These are phyloP conservation scores for Endomychus coccineus DNA, from an alignment of 2,888 invertebrate species.

Conservation along the genomic window DNA sequence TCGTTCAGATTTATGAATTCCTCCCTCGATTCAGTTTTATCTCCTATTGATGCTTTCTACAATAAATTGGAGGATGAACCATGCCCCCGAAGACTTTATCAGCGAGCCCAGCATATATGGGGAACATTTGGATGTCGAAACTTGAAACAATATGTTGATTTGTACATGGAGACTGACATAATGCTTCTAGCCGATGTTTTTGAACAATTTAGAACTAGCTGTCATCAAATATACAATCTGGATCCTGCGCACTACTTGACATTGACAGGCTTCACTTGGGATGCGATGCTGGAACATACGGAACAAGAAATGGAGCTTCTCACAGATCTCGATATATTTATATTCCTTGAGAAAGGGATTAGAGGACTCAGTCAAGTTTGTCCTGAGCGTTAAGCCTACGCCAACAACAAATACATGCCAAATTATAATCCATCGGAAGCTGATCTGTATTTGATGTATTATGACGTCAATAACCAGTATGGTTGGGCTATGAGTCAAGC, in stretches of 20 bases:
- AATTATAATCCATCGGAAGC: too few species aligned
- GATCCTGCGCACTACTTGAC: conserved; percentile 31
- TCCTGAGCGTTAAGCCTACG: too few species aligned
- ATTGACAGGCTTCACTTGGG: conserved; percentile 28
- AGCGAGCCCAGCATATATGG: conserved; percentile 34
- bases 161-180: conserved; percentile 37
- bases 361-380: too few species aligned
- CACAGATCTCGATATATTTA: too few species aligned
- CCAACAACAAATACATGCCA: too few species aligned
- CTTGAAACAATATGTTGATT: conserved; percentile 33
- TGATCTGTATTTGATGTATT: too few species aligned
- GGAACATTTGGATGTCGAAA: conserved; percentile 27
- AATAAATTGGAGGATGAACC: conserved; percentile 21
- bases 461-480: too few species aligned
- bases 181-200: conserved; percentile 34
- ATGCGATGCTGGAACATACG: conserved; percentile 29
- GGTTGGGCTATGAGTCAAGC: too few species aligned
- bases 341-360: too few species aligned
- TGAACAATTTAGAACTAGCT: conserved; percentile 33
- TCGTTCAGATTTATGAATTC: too few species aligned
- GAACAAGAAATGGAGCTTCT: too few species aligned
- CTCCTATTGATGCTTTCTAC: conserved; percentile 24
- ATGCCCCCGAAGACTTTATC: conserved; percentile 28
- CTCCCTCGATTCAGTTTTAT: too few species aligned
- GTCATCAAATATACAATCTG: conserved; percentile 28